Base-by-base conservation (phyloP, 2,888 invertebrate species). In the Oscheius sp. region DNA sequence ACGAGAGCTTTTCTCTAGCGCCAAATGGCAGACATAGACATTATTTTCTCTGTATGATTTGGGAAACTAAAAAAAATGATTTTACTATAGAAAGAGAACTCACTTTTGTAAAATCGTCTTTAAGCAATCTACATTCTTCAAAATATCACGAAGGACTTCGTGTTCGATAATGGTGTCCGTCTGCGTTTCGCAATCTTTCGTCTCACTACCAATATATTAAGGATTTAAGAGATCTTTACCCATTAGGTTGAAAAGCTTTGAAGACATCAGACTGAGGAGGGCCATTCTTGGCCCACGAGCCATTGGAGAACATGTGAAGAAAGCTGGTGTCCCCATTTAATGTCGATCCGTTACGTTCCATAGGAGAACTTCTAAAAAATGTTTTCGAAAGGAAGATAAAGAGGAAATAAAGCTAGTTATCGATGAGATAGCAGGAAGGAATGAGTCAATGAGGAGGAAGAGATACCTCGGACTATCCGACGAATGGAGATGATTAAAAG, bases 111-210 rank as follows among this genome's bases (percentile, higher is more conserved):
- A 20, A 17, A 64, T 44, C 12, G 26, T 50, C 28, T 9, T 38
- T 41, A 64, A 28, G 9, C 49, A 41, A 8, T 51, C 64, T 8
- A 14, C 12, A 41, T 64, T 64, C n/a, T 17, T 28, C 61, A 70
- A 47, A 32, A 70, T 50, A 20, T 70, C 70, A 9, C 47, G 50
- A 1, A 66, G 44, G 6, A 70, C n/a, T 17, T 20, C 26, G 24
- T 62, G 64, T 30, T 66, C 70, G 6, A 32, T 36, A 1, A 61
- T 30, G 20, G 24, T 32, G 28, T 70, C 70, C 26, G 70, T 70
- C 67, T 70, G 70, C 0, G 70, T 70, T 8, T 20, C 47, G n/a
- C 14, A 8, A 1, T 59, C 59, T 9, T 20, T 59, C 22, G 26
- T 54, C 17, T 54, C 54, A 22, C 54, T 54, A 12, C 33, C 33